Evolutionary conservation across 2,797 vertebrate species (phyloP), one percentile per base, ranked within the genome.

Genomic region (Morus bassanus): DNA sequence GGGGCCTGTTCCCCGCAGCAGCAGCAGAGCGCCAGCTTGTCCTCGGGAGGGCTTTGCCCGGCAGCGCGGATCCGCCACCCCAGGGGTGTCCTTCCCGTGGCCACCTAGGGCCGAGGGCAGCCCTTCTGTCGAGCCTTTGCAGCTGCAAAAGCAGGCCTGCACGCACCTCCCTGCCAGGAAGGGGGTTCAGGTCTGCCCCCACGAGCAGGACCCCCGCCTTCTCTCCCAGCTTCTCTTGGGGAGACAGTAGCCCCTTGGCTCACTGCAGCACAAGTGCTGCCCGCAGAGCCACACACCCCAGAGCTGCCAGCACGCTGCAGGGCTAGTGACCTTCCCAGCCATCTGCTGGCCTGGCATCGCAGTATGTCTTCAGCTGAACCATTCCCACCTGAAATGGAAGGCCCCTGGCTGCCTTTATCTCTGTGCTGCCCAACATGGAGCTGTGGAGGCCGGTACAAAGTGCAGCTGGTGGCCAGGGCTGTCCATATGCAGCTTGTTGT

Each of bases 401-500:
- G 63, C 41, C 35, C 30, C 2, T 6, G 17, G 8, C 63, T 18
- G 13, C 73, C 41, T 17, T 82, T 64, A 48, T 79, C 85, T 75
- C 12, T 5, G 16, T 5, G 61, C n/a, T n/a, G n/a, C 53, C 61
- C 37, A 8, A 3, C 22, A 3, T 1, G 48, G 24, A 19, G 67
- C 54, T 18, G 61, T 22, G 5, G 31, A n/a, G 46, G 33, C 24
- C 4, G 24, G 28, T 17, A 8, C 22, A 12, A 15, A 28, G 56
- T 8, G 22, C 69, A 45, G 61, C 27, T 5, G 72, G 18, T 24
- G 61, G 24, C 11, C 24, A 2, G n/a, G 33, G 56, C 61, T 51
- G 43, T 7, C 53, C 13, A 6, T 1, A 4, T 25, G 1, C 19
- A 1, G 6, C 7, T 16, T 1, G 0, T 0, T 1, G 25, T 60